Base-by-base conservation (phyloP, 2,113 vertebrate genomes). In the Jaculus jaculus region DNA sequence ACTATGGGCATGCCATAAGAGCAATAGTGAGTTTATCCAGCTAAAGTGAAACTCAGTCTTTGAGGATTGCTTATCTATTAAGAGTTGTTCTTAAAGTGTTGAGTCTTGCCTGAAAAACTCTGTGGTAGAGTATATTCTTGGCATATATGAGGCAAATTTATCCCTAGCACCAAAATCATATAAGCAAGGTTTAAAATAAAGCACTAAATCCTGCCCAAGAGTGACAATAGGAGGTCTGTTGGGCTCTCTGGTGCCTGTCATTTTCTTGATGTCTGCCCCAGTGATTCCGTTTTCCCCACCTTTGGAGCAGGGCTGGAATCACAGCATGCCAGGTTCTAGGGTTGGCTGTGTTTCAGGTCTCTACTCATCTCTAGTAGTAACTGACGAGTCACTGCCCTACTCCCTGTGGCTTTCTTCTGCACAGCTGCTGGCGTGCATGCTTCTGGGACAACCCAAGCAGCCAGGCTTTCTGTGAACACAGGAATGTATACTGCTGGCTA, bases 401-500 rank as follows among this genome's bases (percentile, higher is more conserved):
- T 72, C 16, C 18, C 60, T 7, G 8, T 65, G 32, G 39, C 37
- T 47, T 54, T 32, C 24, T 13, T 84, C 71, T 32, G 39, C 32
- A 8, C 2, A 3, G 28, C 54, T 2, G 17, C 68, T 1, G n/a
- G 24, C 42, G 2, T 79, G 15, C 12, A 13, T 3, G 0, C 54
- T n/a, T 15, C 23, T 18, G 24, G 15, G 47, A 63, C 32, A 3
- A 11, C 32, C 23, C 15, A 3, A 16, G 24, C 16, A 5, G 10
- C n/a, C 32, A 28, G 80, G 23, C 61, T 34, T 66, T 37, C 1
- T 42, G 11, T 73, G 66, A 30, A 37, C 51, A 37, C 51, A 23
- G 42, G 12, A 21, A 34, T 66, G 2, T 71, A 24, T 74, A 58
- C 73, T 20, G 1, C 2, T 39, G 58, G 78, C 69, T 34, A 34